Evolutionary conservation across 1,140 invertebrate species (phyloP), one percentile per base, ranked within the genome.

Genomic region (Alviniconcha marisindica): DNA sequence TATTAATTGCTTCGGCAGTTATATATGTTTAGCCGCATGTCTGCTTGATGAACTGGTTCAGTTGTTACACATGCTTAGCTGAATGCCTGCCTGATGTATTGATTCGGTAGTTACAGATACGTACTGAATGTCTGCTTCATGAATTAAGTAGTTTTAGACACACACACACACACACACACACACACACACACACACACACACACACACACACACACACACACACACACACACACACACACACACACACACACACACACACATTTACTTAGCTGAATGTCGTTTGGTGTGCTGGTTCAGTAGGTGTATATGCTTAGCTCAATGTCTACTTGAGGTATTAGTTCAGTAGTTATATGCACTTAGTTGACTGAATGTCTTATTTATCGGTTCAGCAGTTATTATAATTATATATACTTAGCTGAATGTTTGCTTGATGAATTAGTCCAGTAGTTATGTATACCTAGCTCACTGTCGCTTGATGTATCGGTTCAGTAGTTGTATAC

Each of bases 161-260:
- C 60, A 66, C 60, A 66, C 60, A 66, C 60, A 66, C 60, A 66
- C 60, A 66, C 60, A 66, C 60, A 66, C 60, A 66, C 60, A 66
- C 60, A 66, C 60, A 66, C 60, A 66, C 60, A 66, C 60, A 66
- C 60, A 66, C 60, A 66, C 60, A 66, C 60, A 66, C 60, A 66
- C 60, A 66, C 60, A 66, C 60, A 66, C 21, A 66, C 7, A 10
- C 60, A 66, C 60, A 66, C 60, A 66, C 60, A 66, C 60, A 66
- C 60, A 66, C 60, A 66, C 60, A 66, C 60, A 66, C 21, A 66
- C 18, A n/a, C 60, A 66, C 60, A 66, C 60, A 66, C 60, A 66
- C 60, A 66, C 60, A 66, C 60, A 66, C 14, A 66, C 60, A 28
- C 60, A 28, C 60, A 28, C 60, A 28, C 60, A 28, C 60, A 28